Conservation (phyloP, 2,113 vertebrate species). For the Macrotis lagotis region DNA sequence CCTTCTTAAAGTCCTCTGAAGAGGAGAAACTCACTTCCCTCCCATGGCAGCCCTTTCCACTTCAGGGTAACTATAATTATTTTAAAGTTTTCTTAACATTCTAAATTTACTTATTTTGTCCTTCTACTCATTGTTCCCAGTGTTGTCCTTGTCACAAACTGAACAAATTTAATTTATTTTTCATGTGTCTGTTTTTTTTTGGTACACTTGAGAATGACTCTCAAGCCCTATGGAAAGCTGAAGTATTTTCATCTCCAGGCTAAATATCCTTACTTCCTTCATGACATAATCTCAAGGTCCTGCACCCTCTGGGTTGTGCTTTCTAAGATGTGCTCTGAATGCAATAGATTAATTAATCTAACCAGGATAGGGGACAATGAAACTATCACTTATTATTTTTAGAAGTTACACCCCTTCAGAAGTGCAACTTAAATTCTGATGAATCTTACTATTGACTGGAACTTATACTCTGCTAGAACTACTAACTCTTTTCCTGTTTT, state of each 20-base stretch:
- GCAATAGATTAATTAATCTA: not conserved
- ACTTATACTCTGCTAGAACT: not conserved
- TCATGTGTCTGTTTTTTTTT: not conserved
- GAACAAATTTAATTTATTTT: not conserved
- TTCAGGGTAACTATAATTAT: not conserved
- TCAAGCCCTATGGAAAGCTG: not conserved
- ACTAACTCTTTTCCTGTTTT: not conserved
- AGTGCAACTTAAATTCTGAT: too few relatives aligned
- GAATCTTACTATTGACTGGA: not conserved
- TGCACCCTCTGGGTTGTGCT: not conserved
- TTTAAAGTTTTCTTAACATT: not conserved
- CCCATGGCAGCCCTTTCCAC: not conserved
- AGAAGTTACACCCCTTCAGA: too few relatives aligned
- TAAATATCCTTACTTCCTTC: not conserved
- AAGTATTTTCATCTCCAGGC: not conserved
- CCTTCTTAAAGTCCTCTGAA: not conserved
- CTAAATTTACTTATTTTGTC: not conserved
- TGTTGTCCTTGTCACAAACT: not conserved
- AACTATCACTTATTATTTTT: not conserved
- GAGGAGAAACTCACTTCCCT: not conserved
- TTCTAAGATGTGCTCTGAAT: not conserved
- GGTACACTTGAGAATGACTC: not conserved
- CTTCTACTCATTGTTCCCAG: not conserved
- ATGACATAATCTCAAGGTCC: not conserved
- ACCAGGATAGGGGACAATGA: not conserved